Base-by-base conservation (phyloP, 2,888 invertebrate species). In the Lasioglossum leucozonium region DNA sequence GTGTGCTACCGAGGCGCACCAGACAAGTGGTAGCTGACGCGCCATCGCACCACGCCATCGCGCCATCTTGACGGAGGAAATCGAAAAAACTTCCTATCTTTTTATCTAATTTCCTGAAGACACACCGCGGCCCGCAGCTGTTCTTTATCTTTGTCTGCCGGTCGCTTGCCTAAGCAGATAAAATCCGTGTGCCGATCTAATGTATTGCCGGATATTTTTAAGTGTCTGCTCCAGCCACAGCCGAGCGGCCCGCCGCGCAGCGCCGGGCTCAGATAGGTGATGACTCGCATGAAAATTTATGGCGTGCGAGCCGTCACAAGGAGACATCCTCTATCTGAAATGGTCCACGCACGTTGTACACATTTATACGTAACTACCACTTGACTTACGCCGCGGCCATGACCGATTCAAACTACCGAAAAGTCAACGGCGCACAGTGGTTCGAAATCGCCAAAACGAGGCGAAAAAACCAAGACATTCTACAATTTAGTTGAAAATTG, bases 71-170 rank as follows among this genome's bases (percentile, higher is more conserved):
- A 47, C 47, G 34, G 55, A 37, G 72, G 34, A 74, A 69, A 74
- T 67, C 40, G 65, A 30, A 79, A 74, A 71, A 44, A 44, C 80
- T 74, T 72, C n/a, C 42, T 75, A 75, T 75, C 71, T 78, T 83
- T 82, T 84, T 84, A 75, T 84, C 84, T 78, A 75, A 75, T 84
- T 83, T 84, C 65, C 84, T 58, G 76, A 76, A 72, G 72, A 82
- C 76, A 82, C 76, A 83, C 76, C 37, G 67, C 26, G 34, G 30
- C 5, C 30, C 26, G 55, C 83, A 84, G 83, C 83, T 84, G 83
- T 77, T 62, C 67, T 71, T 82, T 84, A 82, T 62, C 72, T 71
- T 82, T 77, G 77, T 82, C 82, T 73, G 73, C n/a, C 81, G 44
- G 40, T 83, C 73, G 65, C 55, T 82, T 34, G 62, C n/a, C 62